phyloP scores from a whole-genome alignment of 2,797 vertebrate genomes.

The Anolis apletophallus region DNA sequence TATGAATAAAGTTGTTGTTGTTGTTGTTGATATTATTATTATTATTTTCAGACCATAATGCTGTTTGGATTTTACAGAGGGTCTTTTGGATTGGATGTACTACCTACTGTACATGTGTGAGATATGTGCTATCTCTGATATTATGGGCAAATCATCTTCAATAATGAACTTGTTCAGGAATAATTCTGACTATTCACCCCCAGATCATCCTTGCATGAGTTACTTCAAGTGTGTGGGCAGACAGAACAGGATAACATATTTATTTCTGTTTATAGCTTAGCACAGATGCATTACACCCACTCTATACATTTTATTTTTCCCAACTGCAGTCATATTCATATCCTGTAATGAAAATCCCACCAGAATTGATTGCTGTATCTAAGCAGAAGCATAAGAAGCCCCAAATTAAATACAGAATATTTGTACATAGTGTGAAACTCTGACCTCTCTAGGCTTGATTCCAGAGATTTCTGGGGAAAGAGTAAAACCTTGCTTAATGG shows the following conservation, averaged over 20 bases:
- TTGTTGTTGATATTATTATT: no score
- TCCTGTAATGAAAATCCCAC: not conserved
- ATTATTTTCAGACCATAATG: not conserved
- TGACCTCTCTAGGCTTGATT: not conserved
- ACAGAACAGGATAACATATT: not conserved
- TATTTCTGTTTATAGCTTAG: conserved; percentile 16
- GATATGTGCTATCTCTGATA: not conserved
- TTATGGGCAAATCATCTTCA: not conserved
- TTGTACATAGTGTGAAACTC: not conserved
- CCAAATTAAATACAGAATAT: not conserved
- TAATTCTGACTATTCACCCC: not conserved
- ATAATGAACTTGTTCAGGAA: not conserved
- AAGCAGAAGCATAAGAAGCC: not conserved
- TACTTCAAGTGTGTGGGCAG: not conserved
- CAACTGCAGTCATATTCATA: not conserved
- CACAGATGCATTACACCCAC: conserved; percentile 16
- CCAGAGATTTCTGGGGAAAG: not conserved
- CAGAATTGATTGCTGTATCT: not conserved
- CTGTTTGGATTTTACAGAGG: not conserved
- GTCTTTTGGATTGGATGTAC: not conserved
- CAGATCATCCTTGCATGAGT: not conserved
- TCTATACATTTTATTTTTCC: not conserved
- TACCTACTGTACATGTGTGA: not conserved
- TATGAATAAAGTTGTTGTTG: no score
- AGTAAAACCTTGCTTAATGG: not conserved